A percentile compares a stretch with the other conserved stretches of the same genome.
phyloP scores from a whole-genome alignment of 2,113 vertebrate genomes.

The Brachirus orientalis region DNA sequence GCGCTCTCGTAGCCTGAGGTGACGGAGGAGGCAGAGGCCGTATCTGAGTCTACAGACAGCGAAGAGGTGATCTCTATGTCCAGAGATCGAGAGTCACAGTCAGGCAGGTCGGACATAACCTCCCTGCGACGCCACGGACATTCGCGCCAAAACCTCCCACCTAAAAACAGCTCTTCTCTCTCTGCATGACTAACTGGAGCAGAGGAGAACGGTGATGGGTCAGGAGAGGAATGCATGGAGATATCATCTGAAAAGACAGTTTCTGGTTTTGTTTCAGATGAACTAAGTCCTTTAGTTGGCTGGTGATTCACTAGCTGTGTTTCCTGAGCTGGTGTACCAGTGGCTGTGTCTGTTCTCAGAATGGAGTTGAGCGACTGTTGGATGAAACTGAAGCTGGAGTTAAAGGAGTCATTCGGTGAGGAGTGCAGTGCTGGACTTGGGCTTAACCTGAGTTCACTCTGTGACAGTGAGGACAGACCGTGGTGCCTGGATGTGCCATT shows the following conservation, averaged over 20 bases:
- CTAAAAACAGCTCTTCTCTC: slow-evolving; percentile 28
- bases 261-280: slow-evolving; percentile 23
- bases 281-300: slow-evolving; percentile 5
- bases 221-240: slow-evolving; percentile 26
- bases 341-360: slow-evolving; percentile 26
- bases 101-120: slow-evolving; percentile 33
- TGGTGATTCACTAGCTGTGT: slow-evolving; percentile 20
- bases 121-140: slow-evolving; percentile 44
- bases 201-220: slow-evolving; percentile 10
- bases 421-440: background rate
- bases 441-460: slow-evolving; percentile 27
- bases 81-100: slow-evolving; percentile 68
- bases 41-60: slow-evolving; percentile 76
- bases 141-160: slow-evolving; percentile 62
- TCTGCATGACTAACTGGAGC: slow-evolving; percentile 17
- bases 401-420: slow-evolving; percentile 69
- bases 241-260: background rate
- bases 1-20: slow-evolving; percentile 86
- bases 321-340: slow-evolving; percentile 1
- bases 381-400: slow-evolving; percentile 93
- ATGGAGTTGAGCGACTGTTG: slow-evolving; percentile 79
- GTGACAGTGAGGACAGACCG: background rate
- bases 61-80: slow-evolving; percentile 79
- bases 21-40: slow-evolving; percentile 81
- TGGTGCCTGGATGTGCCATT: slow-evolving; percentile 9